Evolutionary conservation across 2,888 invertebrate genomes (phyloP), one percentile per base, ranked within the genome.

Genomic region (Lottia scabra): DNA sequence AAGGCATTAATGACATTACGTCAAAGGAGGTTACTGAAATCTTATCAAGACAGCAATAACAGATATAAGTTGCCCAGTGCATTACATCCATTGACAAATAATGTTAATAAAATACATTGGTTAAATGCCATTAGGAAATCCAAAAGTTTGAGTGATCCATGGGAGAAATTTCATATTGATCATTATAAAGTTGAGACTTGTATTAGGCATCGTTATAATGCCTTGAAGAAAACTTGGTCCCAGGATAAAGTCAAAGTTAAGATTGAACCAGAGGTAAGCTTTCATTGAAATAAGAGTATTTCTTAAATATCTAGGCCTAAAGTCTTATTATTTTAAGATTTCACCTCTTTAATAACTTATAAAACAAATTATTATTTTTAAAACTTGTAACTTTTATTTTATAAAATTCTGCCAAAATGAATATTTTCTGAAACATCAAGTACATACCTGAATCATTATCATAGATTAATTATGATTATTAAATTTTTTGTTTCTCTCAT

Each of bases 231-330:
- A 77, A 82, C 85, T 26, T 92, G 92, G 92, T 81, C 89, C 5
- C 86, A 84, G 46, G 92, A 92, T 84, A 87, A 90, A 70, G 91
- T 91, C 5, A 84, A 89, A 45, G 90, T 92, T 65, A 91, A 91
- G 82, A 91, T 91, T 87, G 90, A 91, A 77, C 80, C 83, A 23
- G 86, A 90, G 87, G 90, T 90, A 70, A 76, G 69, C 71, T n/a
- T 56, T 13, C 43, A 27, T 62, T 30, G 2, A n/a, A 67, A n/a
- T 16, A 46, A 67, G 30, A n/a, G n/a, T n/a, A n/a, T n/a, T n/a
- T n/a, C n/a, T n/a, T n/a, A n/a, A n/a, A n/a, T n/a, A n/a, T n/a
- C n/a, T n/a, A n/a, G n/a, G n/a, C n/a, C n/a, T n/a, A n/a, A n/a
- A n/a, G n/a, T n/a, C n/a, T n/a, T n/a, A n/a, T n/a, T n/a, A n/a